These are phyloP conservation scores for Eulacestoma nigropectus DNA, from an alignment of 2,113 vertebrate genomes.

Conservation along the genomic window DNA sequence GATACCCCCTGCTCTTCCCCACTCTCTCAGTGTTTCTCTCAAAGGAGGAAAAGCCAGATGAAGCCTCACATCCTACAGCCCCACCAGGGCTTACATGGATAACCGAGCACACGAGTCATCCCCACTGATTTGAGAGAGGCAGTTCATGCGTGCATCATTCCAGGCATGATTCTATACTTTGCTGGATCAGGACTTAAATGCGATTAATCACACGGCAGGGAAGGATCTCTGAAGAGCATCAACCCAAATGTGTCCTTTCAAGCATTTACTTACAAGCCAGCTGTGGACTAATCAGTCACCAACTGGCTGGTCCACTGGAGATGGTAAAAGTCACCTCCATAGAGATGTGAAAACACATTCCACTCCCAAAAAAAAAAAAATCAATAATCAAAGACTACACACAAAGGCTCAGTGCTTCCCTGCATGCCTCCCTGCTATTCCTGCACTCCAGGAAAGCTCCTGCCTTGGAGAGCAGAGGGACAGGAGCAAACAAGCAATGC, in stretches of 20 bases:
- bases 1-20: not conserved
- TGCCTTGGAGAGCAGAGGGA: not conserved
- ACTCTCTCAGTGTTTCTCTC: not conserved
- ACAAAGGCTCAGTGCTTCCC: not conserved
- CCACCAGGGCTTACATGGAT: not conserved
- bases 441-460: not conserved
- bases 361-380: not conserved
- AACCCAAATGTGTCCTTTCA: constrained; percentile 61
- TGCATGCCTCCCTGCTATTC: not conserved
- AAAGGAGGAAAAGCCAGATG: not conserved
- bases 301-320: constrained; percentile 53
- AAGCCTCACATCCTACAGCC: not conserved
- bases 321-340: constrained; percentile 57
- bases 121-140: not conserved
- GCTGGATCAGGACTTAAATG: constrained; percentile 54
- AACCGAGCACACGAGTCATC: not conserved
- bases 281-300: constrained; percentile 64
- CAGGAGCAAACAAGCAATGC: not conserved
- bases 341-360: not conserved
- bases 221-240: constrained; percentile 57
- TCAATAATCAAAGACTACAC: not conserved
- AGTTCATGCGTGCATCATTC: not conserved
- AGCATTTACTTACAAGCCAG: constrained; percentile 61
- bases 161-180: constrained; percentile 37
- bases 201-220: constrained; percentile 62